These are phyloP conservation scores for Hofmannophila pseudospretella DNA, from an alignment of 2,888 invertebrate genomes.

Conservation along the genomic window DNA sequence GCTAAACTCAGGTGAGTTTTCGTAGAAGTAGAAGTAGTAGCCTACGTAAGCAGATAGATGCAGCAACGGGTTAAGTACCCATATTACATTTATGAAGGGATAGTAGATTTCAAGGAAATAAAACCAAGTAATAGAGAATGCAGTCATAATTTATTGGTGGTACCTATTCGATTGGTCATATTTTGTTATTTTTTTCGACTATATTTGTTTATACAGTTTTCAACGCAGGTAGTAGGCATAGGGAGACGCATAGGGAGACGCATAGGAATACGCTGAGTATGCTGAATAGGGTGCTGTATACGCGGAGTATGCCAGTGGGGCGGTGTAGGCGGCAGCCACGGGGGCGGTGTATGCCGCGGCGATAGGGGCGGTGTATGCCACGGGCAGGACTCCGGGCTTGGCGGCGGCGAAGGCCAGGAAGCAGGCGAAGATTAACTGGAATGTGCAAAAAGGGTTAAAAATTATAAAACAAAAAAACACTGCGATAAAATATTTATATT, in stretches of 20 bases:
- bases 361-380: conserved; percentile 23
- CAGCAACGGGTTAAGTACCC: no score
- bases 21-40: no score
- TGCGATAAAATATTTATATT: no score
- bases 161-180: no score
- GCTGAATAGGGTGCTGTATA: conserved; percentile 48
- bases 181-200: background rate
- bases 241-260: conserved; percentile 44
- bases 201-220: no score
- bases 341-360: conserved; percentile 17
- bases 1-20: no score
- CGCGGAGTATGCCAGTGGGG: conserved; percentile 34
- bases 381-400: conserved; percentile 38
- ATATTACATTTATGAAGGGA: no score
- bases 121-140: background rate
- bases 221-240: conserved; percentile 39
- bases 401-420: conserved; percentile 51
- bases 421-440: conserved; percentile 52
- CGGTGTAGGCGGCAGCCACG: conserved; percentile 19
- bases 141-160: background rate
- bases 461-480: background rate
- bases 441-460: conserved; percentile 8
- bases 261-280: conserved; percentile 38
- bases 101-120: no score
- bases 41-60: no score